A percentile compares a stretch with the other conserved stretches of the same genome.
Conservation (phyloP, 1,140 invertebrate genomes). For the Heliconius eleuchia region DNA sequence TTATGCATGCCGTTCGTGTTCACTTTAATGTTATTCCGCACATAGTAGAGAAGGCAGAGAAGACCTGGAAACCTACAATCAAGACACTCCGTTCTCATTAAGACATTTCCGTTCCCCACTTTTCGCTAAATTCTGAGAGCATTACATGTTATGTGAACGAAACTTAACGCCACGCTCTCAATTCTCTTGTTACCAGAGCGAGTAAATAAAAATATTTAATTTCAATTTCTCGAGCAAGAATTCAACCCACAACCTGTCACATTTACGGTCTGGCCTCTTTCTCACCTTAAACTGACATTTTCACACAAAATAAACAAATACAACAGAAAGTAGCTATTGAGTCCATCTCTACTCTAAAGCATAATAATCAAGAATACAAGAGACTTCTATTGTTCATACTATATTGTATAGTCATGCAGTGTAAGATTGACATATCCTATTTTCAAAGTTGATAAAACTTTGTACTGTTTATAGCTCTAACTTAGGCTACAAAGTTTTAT, state of each 20-base stretch:
- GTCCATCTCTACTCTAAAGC: neutral
- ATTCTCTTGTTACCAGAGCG: neutral
- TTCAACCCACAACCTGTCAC: neutral
- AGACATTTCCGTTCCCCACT: too few species aligned
- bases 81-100: too few species aligned
- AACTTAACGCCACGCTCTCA: neutral
- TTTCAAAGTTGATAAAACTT: neutral
- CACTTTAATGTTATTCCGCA: too few species aligned
- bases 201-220: neutral
- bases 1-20: too few species aligned
- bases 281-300: neutral
- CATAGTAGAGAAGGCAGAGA: too few species aligned
- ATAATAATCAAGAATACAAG: neutral
- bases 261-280: neutral
- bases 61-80: too few species aligned
- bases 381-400: neutral
- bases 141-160: too few species aligned
- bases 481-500: neutral
- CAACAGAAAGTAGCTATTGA: neutral
- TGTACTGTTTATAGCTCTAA: neutral
- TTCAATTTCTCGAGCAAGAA: neutral
- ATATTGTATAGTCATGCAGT: neutral
- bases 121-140: too few species aligned
- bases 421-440: conserved; percentile 12
- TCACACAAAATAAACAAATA: neutral